Conservation (phyloP, 2,113 vertebrate species). For the Gasterosteus nipponicus region DNA sequence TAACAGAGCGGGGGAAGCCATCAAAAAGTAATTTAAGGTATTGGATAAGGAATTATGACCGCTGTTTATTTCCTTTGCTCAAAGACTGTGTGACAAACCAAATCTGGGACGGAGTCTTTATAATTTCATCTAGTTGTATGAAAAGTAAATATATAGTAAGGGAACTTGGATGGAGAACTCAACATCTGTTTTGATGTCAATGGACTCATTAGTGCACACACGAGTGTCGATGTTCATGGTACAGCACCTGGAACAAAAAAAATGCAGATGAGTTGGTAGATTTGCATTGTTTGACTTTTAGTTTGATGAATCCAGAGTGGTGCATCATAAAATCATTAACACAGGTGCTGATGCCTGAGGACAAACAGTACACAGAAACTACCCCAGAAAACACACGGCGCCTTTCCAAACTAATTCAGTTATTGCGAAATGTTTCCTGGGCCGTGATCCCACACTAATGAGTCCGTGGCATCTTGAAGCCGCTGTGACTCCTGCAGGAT, state of each 20-base stretch:
- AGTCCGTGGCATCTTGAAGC: background rate
- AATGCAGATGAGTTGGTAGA: background rate
- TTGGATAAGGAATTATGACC: background rate
- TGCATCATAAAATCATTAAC: background rate
- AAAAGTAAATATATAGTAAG: background rate
- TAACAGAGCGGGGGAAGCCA: background rate
- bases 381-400: background rate
- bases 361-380: background rate
- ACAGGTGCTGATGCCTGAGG: background rate
- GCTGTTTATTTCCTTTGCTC: background rate
- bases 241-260: background rate
- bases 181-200: background rate
- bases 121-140: background rate
- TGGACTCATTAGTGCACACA: background rate
- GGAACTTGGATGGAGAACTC: background rate
- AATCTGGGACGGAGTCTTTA: background rate
- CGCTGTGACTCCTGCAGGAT: slow-evolving; percentile 10
- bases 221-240: background rate
- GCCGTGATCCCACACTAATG: slow-evolving; percentile 12
- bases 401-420: background rate
- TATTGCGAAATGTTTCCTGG: background rate
- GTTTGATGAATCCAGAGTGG: background rate
- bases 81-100: background rate
- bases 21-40: background rate
- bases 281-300: background rate